Evolutionary conservation across 1,140 invertebrate genomes (phyloP).

Genomic region (Formica exsecta): DNA sequence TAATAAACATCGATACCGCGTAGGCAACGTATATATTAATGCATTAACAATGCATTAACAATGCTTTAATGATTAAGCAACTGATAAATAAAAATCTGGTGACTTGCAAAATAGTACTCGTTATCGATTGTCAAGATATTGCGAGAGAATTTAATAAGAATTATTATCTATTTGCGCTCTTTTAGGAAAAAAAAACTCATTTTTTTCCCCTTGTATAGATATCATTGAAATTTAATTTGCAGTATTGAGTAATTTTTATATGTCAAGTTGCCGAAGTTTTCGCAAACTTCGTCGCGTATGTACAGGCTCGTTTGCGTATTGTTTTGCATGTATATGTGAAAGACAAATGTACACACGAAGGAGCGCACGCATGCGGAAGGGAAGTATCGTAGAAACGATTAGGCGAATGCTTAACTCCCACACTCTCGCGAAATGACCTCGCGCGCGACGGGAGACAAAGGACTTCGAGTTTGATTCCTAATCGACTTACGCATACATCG

Average conservation of each 20-base stretch:
- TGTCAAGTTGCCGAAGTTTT: not conserved
- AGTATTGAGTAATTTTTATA: not conserved
- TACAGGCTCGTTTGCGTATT: too few relatives aligned
- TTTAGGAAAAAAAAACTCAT: not conserved
- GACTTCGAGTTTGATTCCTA: not conserved
- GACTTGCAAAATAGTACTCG: not conserved
- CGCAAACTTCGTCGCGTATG: not conserved
- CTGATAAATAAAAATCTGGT: not conserved
- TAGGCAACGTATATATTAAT: not conserved
- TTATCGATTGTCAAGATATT: constrained; percentile 4
- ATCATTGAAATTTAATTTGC: constrained; percentile 8
- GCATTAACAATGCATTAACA: not conserved
- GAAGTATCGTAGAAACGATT: not conserved
- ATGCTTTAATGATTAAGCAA: not conserved
- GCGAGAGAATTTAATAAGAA: not conserved
- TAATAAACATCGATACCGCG: constrained; percentile 4
- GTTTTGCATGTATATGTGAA: not conserved
- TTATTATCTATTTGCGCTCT: not conserved
- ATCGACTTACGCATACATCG: not conserved
- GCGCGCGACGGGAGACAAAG: not conserved
- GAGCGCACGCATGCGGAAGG: not conserved
- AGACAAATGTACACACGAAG: not conserved
- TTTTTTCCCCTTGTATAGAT: too few relatives aligned
- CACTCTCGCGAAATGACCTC: not conserved
- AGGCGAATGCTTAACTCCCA: not conserved